Evolutionary conservation across 2,797 vertebrate genomes (phyloP).

Genomic region (Dryobates pubescens): DNA sequence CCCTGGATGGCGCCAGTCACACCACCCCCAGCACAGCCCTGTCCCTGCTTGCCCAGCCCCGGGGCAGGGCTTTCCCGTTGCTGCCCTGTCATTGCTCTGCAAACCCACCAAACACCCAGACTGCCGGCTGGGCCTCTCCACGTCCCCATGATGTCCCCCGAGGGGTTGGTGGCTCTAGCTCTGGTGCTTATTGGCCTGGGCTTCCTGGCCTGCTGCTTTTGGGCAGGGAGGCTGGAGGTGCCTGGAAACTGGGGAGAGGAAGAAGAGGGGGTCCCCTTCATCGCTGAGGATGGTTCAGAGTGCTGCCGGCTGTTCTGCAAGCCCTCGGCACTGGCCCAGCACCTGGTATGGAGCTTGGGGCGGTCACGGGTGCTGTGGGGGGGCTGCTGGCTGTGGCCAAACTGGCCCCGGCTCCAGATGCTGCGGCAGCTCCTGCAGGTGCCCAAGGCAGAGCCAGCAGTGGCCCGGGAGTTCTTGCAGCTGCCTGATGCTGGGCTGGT

Average conservation of each 20-base stretch:
- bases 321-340: slow-evolving; percentile 83
- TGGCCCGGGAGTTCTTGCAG: slow-evolving; percentile 84
- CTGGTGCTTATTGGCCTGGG: not conserved
- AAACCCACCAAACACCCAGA: not conserved
- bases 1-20: slow-evolving; percentile 21
- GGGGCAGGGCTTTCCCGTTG: slow-evolving; percentile 7
- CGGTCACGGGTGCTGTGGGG: slow-evolving; percentile 56
- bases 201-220: not conserved
- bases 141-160: not conserved
- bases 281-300: not conserved
- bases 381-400: slow-evolving; percentile 69
- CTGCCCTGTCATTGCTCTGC: not conserved
- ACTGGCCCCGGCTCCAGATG: slow-evolving; percentile 85
- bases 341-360: slow-evolving; percentile 78
- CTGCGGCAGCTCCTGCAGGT: slow-evolving; percentile 78
- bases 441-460: slow-evolving; percentile 31
- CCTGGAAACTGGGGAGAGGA: not conserved
- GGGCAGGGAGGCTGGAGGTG: not conserved
- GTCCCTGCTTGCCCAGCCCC: not conserved
- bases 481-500: slow-evolving; percentile 83
- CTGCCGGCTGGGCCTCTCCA: not conserved
- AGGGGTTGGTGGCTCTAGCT: not conserved
- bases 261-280: slow-evolving; percentile 39
- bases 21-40: not conserved
- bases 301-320: slow-evolving; percentile 82